Base-by-base conservation (phyloP, 2,113 vertebrate species). In the Rana temporaria region DNA sequence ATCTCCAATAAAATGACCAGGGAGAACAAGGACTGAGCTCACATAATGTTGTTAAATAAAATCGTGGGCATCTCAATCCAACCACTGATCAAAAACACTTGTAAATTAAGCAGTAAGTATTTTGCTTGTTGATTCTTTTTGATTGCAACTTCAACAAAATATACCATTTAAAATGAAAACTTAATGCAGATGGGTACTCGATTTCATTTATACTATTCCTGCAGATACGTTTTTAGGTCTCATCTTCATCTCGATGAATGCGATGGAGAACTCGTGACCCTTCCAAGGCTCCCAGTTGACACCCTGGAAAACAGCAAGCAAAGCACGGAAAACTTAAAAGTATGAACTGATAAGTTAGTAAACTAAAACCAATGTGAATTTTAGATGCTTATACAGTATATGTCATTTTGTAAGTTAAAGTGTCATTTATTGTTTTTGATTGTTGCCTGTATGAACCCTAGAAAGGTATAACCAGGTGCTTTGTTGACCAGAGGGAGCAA, bases 261-360 rank as follows among this genome's bases (percentile, higher is more conserved):
- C 94, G 14, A 98, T 95, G 82, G 96, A 97, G 63, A 89, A 93
- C 63, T 96, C 91, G 53, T 96, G 95, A 79, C 96, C 96, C 90
- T 97, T 97, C 95, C 96, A 97, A 0, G 96, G 95, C 80, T 97
- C 91, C 95, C 96, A 98, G 85, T 97, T 99, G 84, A 98, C 91
- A 1, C 94, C 93, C 96, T 97, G 55, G 11, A 19, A 84, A 60
- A 60, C 68, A 8, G 24, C 59, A 68, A n/a, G 56, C 19, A 79
- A 32, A 8, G 16, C 18, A 20, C 24, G 30, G 22, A 56, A 71
- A 56, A 72, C 1, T 30, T 48, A 48, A 48, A 48, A 48, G 42
- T 48, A 48, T 12, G 9, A 48, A 14, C 6, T 48, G 42, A 48
- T 48, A 12, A 48, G 8, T 48, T 48, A 48, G 42, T 48, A 48